Evolutionary conservation across 2,797 vertebrate species (phyloP).

Genomic region (Geotrypetes seraphini): DNA sequence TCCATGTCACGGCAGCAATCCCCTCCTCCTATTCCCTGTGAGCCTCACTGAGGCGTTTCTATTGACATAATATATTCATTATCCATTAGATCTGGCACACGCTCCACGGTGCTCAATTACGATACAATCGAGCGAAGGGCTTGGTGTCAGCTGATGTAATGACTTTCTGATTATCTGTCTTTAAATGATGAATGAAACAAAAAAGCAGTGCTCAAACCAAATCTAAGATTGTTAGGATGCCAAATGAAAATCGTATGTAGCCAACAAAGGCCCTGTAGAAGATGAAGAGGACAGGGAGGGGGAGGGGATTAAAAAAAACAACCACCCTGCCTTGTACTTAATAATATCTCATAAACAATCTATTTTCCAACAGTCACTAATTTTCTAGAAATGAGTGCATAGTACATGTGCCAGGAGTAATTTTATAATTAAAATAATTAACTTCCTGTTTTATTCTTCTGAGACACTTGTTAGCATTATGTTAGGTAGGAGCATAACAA

Average conservation of each 20-base stretch:
- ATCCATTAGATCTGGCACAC: slow-evolving; percentile 81
- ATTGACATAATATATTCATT: slow-evolving; percentile 89
- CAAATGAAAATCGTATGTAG: slow-evolving; percentile 58
- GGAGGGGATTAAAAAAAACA: slow-evolving; percentile 12
- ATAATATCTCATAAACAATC: slow-evolving; percentile 9
- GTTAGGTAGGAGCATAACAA: too few relatives aligned
- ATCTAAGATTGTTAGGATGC: slow-evolving; percentile 68
- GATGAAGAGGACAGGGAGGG: slow-evolving; percentile 12
- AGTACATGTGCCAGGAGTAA: too few relatives aligned
- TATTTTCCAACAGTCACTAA: slow-evolving; percentile 15
- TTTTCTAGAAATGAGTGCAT: too few relatives aligned
- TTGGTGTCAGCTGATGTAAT: slow-evolving; percentile 85
- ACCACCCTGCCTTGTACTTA: slow-evolving; percentile 1
- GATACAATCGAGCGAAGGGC: slow-evolving; percentile 66
- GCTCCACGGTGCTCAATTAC: slow-evolving; percentile 90
- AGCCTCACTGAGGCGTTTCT: slow-evolving; percentile 48
- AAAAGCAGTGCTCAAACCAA: slow-evolving; percentile 78
- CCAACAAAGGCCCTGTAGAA: too few relatives aligned
- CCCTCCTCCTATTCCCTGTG: slow-evolving; percentile 37
- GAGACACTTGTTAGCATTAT: too few relatives aligned
- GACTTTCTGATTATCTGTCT: slow-evolving; percentile 98
- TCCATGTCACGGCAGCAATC: slow-evolving; percentile 32
- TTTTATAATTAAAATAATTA: too few relatives aligned
- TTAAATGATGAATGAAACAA: slow-evolving; percentile 98
- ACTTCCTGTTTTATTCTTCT: too few relatives aligned